Base-by-base conservation (phyloP, 1,140 invertebrate genomes). In the Acromyrmex heyeri region DNA sequence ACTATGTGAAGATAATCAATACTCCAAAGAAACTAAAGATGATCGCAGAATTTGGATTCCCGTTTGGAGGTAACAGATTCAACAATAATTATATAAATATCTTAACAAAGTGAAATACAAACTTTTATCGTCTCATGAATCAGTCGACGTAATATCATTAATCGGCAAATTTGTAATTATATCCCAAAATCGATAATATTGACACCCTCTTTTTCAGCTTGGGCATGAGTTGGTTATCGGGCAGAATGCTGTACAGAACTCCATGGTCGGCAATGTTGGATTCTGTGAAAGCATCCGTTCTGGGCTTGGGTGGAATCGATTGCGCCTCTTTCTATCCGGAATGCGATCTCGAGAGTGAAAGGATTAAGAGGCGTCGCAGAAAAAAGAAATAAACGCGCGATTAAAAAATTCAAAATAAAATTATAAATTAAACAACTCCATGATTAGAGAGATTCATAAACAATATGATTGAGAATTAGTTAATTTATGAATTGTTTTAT, bases 1-100 rank as follows among this genome's bases (percentile, higher is more conserved):
- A 8, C 93, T 97, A 1, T 97, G 97, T 91, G 94, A 96, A 57
- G 96, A 97, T 50, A 97, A 97, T 91, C 96, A 94, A 79, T 95
- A 95, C 81, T 96, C 96, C 0, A 96, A 96, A 76, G 91, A 92
- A 24, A 91, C 96, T 44, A 88, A 91, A 0, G 95, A 96, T 61
- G 95, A 93, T 14, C 96, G 96, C 59, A 96, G 96, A 92, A 96
- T 97, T 87, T 97, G 96, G 96, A 92, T 97, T 65, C 97, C 97
- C 16, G 94, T 97, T 69, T 97, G 97, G 97, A 97, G 97, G 97
- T 97, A 95, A 94, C 16, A 75, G 18, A 34, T n/a, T 6, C 34
- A 34, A 85, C 2, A 16, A 10, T 18, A 53, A 85, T 67, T 10
- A 77, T 38, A 14, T 18, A 34, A 30, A 18, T 24, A 24, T 44